phyloP scores from a whole-genome alignment of 1,140 invertebrate species.

The Portunus trituberculatus region DNA sequence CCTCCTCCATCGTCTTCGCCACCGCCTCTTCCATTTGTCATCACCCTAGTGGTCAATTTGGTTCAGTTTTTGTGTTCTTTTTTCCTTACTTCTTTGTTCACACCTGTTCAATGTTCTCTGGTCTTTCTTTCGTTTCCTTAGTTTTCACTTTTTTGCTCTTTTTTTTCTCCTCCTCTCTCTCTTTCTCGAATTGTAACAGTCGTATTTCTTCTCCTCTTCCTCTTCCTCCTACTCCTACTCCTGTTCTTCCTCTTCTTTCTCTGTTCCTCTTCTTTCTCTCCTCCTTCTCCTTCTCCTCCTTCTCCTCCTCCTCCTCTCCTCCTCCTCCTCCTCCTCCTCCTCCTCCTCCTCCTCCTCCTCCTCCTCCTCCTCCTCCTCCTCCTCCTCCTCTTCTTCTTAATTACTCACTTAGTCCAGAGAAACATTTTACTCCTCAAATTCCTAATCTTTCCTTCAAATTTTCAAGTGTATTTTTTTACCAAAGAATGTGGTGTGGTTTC shows the following conservation, averaged over 20 bases:
- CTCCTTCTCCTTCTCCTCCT: not conserved
- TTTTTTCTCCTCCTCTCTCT: not conserved
- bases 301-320: not conserved
- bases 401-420: not conserved
- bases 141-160: too few species aligned
- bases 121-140: too few species aligned
- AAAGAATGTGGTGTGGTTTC: too few species aligned
- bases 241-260: not conserved
- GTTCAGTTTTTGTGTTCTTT: not conserved
- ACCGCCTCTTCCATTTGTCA: not conserved
- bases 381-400: not conserved
- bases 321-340: not conserved
- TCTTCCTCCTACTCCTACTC: not conserved
- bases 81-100: not conserved
- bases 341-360: not conserved
- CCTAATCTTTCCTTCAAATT: not conserved
- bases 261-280: not conserved
- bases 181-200: too few species aligned
- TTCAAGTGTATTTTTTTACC: too few species aligned
- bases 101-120: too few species aligned
- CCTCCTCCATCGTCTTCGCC: not conserved
- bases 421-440: not conserved
- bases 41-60: not conserved
- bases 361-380: not conserved
- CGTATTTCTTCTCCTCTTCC: not conserved